A percentile compares a stretch with the other conserved stretches of the same genome.
Evolutionary conservation across 2,797 vertebrate species (phyloP).

Genomic region (Capromys pilorides): DNA sequence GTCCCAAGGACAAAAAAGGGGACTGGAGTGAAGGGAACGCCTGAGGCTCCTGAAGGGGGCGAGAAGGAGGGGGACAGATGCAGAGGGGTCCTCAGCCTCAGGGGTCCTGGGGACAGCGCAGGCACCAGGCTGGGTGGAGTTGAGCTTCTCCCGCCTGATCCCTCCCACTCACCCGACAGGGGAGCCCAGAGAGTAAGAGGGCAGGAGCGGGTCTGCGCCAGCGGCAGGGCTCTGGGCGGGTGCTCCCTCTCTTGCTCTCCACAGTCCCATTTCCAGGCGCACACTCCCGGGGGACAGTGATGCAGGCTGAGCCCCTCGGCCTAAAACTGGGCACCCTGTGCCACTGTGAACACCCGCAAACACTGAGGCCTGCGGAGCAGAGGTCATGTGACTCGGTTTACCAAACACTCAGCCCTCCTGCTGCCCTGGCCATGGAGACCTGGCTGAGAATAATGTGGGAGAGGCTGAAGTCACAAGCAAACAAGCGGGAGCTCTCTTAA

Average conservation of each 20-base stretch:
- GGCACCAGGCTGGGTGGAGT: too few species aligned
- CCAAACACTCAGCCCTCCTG: neutral
- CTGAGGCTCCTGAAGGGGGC: neutral
- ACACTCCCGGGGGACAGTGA: neutral
- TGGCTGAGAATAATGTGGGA: neutral
- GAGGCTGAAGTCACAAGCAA: neutral
- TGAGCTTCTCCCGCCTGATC: neutral
- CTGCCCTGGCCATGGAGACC: neutral
- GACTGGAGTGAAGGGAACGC: neutral
- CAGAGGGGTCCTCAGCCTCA: neutral
- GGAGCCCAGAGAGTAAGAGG: neutral
- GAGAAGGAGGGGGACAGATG: neutral
- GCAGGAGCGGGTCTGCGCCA: neutral
- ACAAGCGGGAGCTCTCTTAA: neutral
- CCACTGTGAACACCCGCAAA: neutral
- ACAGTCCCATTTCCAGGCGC: neutral
- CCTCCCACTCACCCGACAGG: neutral
- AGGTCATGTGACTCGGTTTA: neutral
- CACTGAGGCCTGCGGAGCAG: too few species aligned
- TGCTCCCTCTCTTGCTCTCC: too few species aligned
- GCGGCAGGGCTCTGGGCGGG: too few species aligned
- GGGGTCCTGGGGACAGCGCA: neutral
- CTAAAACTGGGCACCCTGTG: neutral
- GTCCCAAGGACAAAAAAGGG: neutral
- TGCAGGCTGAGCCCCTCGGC: neutral